phyloP scores from a whole-genome alignment of 2,888 invertebrate genomes.

The Hyppa rectilinea region DNA sequence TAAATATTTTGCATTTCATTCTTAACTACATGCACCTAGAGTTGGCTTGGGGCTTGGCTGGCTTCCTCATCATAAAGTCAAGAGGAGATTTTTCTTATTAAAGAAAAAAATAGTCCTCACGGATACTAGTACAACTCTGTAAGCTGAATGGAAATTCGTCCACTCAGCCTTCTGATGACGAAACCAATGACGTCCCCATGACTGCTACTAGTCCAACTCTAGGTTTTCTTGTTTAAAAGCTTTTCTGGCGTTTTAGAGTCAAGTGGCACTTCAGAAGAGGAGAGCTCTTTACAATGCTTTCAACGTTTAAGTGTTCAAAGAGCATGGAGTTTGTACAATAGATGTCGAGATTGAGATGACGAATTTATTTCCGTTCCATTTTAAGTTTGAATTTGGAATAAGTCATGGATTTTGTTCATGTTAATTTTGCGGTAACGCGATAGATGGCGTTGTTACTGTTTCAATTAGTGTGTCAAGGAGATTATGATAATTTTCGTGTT shows the following conservation, averaged over 20 bases:
- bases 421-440: conserved; percentile 11
- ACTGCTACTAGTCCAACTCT: conserved; percentile 4
- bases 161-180: neutral
- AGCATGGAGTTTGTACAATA: conserved; percentile 59
- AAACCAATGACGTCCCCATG: neutral
- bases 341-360: conserved; percentile 38
- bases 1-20: too few species aligned
- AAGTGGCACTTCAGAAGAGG: conserved; percentile 60
- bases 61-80: too few species aligned
- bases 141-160: too few species aligned
- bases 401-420: conserved; percentile 30
- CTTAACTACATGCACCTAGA: too few species aligned
- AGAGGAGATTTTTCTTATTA: too few species aligned
- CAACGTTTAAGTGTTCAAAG: conserved; percentile 51
- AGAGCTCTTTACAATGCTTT: conserved; percentile 65
- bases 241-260: conserved; percentile 64
- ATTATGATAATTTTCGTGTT: conserved; percentile 37
- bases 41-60: too few species aligned
- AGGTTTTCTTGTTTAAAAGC: conserved; percentile 61
- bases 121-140: too few species aligned
- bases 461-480: conserved; percentile 38
- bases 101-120: too few species aligned
- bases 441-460: conserved; percentile 46
- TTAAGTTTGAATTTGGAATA: conserved; percentile 24
- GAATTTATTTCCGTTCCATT: conserved; percentile 50